Evolutionary conservation across 92 coral and sea anemone genomes (phyloP).

Genomic region (Diadumene lineata): DNA sequence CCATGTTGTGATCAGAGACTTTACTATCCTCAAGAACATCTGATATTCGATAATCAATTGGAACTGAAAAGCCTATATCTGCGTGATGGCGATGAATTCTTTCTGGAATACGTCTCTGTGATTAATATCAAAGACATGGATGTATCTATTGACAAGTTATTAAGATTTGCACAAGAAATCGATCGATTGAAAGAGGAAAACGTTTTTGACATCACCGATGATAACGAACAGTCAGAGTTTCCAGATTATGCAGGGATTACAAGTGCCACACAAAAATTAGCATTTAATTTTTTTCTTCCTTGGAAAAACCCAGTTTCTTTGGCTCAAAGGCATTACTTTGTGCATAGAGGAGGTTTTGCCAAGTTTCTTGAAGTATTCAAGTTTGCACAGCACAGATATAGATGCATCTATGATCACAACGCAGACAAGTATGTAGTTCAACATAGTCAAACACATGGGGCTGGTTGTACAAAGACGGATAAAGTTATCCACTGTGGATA

Average conservation of each 20-base stretch:
- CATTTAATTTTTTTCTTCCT: conserved; percentile 72
- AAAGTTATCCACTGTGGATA: too few species aligned
- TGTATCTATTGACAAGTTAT: conserved; percentile 28
- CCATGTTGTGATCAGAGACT: conserved; percentile 70
- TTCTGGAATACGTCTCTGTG: conserved; percentile 39
- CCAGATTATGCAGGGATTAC: conserved; percentile 52
- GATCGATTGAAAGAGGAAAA: conserved; percentile 4
- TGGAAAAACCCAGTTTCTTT: conserved; percentile 71
- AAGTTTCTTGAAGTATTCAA: conserved; percentile 62
- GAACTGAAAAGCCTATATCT: conserved; percentile 58
- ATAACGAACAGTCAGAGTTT: conserved; percentile 4
- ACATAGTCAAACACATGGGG: neutral
- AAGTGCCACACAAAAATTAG: conserved; percentile 57
- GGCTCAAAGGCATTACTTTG: conserved; percentile 83
- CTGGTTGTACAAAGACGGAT: too few species aligned
- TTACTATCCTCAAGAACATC: conserved; percentile 38
- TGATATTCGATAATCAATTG: conserved; percentile 37
- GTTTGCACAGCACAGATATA: conserved; percentile 52
- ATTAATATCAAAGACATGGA: conserved; percentile 45
- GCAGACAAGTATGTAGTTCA: neutral
- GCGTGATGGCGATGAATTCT: conserved; percentile 59
- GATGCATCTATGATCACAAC: neutral
- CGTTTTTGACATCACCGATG: conserved; percentile 1
- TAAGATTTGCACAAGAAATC: conserved; percentile 30
- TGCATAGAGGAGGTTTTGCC: conserved; percentile 82